phyloP scores from a whole-genome alignment of 2,888 invertebrate genomes.

The Monopis laevigella region DNA sequence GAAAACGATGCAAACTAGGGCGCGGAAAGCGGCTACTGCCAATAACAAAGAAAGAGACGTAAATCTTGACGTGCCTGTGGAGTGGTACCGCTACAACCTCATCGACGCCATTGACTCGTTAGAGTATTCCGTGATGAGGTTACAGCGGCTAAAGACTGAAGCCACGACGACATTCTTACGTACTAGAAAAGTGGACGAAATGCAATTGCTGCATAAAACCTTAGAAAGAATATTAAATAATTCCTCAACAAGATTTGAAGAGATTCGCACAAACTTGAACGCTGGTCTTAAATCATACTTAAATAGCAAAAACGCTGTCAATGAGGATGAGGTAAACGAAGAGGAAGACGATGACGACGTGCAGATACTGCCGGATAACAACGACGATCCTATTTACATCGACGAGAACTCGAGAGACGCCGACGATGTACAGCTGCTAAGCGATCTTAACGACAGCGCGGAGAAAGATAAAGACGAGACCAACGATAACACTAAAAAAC shows the following conservation, averaged over 20 bases:
- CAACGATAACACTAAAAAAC: slow-evolving; percentile 1
- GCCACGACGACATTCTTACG: slow-evolving; percentile 49
- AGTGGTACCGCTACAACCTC: slow-evolving; percentile 70
- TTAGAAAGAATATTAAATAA: slow-evolving; percentile 64
- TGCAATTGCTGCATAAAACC: slow-evolving; percentile 61
- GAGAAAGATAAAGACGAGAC: slow-evolving; percentile 37
- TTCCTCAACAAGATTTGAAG: slow-evolving; percentile 60
- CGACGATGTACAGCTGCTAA: slow-evolving; percentile 40
- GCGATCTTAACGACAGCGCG: slow-evolving; percentile 59
- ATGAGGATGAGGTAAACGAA: slow-evolving; percentile 20
- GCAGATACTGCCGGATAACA: slow-evolving; percentile 44
- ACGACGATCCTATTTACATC: slow-evolving; percentile 60
- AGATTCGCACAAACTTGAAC: slow-evolving; percentile 63
- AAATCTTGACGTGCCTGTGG: slow-evolving; percentile 50
- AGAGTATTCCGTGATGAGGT: slow-evolving; percentile 60
- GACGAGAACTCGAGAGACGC: slow-evolving; percentile 61
- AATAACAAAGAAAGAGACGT: slow-evolving; percentile 26
- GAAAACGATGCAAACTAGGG: slow-evolving; percentile 16
- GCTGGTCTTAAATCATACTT: slow-evolving; percentile 63
- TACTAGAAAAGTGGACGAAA: slow-evolving; percentile 52
- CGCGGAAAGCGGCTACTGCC: slow-evolving; percentile 15
- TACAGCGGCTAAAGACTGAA: slow-evolving; percentile 60
- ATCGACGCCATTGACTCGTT: slow-evolving; percentile 65
- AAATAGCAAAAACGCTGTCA: slow-evolving; percentile 32
- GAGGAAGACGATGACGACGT: slow-evolving; percentile 52